A percentile compares a stretch with the other conserved stretches of the same genome.
Conservation (phyloP, 2,888 invertebrate species). For the Antitype chi region DNA sequence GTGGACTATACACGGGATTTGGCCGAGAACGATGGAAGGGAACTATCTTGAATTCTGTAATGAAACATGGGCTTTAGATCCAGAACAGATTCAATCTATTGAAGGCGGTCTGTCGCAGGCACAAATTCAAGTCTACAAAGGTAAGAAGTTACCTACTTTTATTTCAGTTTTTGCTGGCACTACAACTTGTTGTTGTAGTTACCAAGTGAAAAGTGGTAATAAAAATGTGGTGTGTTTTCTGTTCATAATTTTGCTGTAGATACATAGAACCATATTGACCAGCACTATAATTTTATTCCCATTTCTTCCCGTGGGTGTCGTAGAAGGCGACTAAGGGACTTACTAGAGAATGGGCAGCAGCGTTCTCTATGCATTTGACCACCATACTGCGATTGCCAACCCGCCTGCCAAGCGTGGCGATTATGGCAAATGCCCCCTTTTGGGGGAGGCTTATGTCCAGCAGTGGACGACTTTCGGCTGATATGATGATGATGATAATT, state of each 20-base stretch:
- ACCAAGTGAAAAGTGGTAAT: not conserved
- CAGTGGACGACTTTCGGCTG: no score
- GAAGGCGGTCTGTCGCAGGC: not conserved
- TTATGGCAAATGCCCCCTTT: no score
- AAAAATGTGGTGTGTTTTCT: not conserved
- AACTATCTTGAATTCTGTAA: slow-evolving; percentile 10
- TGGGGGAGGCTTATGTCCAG: no score
- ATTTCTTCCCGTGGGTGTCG: no score
- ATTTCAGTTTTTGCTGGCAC: not conserved
- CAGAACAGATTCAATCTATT: slow-evolving; percentile 9
- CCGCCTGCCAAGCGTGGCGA: no score
- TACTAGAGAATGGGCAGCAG: no score
- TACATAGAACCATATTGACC: not conserved
- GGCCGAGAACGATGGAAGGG: not conserved
- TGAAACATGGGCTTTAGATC: not conserved
- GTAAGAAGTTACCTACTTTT: not conserved
- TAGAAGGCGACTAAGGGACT: no score
- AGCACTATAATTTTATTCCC: no score
- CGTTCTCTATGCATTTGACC: no score
- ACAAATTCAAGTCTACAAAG: slow-evolving; percentile 15
- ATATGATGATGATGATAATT: no score
- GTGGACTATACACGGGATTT: slow-evolving; percentile 10
- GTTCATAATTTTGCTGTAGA: not conserved
- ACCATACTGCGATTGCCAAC: no score
- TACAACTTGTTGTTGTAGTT: not conserved